Evolutionary conservation across 1,140 invertebrate genomes (phyloP), one percentile per base, ranked within the genome.

Genomic region (Lutraria rhynchaena): DNA sequence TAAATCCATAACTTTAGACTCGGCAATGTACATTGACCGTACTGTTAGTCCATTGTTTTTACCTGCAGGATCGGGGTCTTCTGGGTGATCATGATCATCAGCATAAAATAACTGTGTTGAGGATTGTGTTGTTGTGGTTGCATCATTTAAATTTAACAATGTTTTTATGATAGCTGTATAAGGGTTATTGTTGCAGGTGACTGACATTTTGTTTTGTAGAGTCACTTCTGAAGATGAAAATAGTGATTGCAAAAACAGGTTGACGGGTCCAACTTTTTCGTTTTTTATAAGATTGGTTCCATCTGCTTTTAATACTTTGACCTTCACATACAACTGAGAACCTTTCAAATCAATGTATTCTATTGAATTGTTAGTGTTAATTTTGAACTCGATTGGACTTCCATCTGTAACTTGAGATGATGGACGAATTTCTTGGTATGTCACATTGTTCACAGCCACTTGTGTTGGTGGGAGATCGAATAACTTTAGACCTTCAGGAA

Each of bases 381-480:
- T 76, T 19, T 37, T n/a, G 44, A 83, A 77, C 55, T 76, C 61
- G 4, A 70, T 70, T 2, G 81, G 81, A 22, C 37, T 33, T 55
- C 63, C 55, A 4, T 60, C 65, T 24, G 63, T 35, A 0, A 77
- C n/a, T 41, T 83, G 73, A 0, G 73, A 77, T 11, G 55, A 58
- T 27, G 81, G 49, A 60, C 61, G 33, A 7, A 60, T 35, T 58
- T 83, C 81, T 61, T 70, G 41, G 63, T 51, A 76, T 37, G 49
- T 70, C 9, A 83, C 37, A 17, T 70, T 61, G 24, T 58, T 51
- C 17, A 83, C 63, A 0, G 37, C 74, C 17, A 57, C 60, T 46
- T 83, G 73, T 27, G 74, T 77, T 17, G 73, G 63, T 33, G 81
- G 63, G 17, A 83, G 17, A 35, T 31, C 17, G 61, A 83, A 82